Percentiles rank a stretch among this genome's conserved stretches.
Evolutionary conservation across 2,797 vertebrate genomes (phyloP).

Genomic region (Serranus cabrilla): DNA sequence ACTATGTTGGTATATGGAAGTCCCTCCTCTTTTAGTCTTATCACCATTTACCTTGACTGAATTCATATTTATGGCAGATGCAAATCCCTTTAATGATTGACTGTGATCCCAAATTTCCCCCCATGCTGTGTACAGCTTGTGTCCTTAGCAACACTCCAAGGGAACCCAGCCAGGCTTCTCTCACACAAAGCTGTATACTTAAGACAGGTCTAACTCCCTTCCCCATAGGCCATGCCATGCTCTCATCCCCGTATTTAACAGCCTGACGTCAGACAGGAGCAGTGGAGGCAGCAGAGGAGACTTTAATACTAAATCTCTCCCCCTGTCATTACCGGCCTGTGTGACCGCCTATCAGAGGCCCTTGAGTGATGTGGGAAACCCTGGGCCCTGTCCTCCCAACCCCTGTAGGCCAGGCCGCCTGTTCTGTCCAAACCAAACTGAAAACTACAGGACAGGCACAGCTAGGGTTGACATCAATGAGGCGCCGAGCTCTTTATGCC

Average conservation of each 20-base stretch:
- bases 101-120: constrained; percentile 53
- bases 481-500: constrained; percentile 82
- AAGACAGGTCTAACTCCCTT: constrained; percentile 80
- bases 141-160: constrained; percentile 69
- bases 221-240: constrained; percentile 76
- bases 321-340: constrained; percentile 88
- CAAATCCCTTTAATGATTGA: constrained; percentile 66
- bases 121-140: constrained; percentile 50
- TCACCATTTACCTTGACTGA: constrained; percentile 52
- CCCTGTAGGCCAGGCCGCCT: constrained; percentile 80
- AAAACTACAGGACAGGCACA: constrained; percentile 85
- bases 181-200: constrained; percentile 77
- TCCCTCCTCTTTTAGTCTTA: constrained; percentile 42
- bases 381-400: constrained; percentile 82
- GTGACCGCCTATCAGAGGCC: constrained; percentile 86
- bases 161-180: constrained; percentile 59
- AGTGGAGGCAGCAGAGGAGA: constrained; percentile 80
- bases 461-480: constrained; percentile 84
- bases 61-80: constrained; percentile 63
- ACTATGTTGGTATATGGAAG: constrained; percentile 46
- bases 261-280: constrained; percentile 85
- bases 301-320: constrained; percentile 87
- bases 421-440: constrained; percentile 86
- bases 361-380: constrained; percentile 88
- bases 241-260: constrained; percentile 87